These are phyloP conservation scores for Lathronympha strigana DNA, from an alignment of 2,888 invertebrate species.

Conservation along the genomic window DNA sequence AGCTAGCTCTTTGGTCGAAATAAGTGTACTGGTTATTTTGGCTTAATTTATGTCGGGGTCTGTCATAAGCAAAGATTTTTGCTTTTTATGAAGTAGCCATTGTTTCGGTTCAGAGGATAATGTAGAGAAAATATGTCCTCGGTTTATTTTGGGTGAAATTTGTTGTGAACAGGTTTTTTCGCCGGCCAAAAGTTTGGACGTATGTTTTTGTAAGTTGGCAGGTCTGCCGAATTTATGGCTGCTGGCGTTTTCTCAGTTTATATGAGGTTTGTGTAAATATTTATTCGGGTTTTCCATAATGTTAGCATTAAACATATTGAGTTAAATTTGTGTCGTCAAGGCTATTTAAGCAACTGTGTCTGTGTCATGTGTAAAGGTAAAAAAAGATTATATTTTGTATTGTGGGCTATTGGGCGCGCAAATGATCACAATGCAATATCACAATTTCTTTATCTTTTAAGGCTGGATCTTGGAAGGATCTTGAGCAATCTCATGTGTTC, in stretches of 20 bases:
- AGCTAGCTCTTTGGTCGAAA: conserved; percentile 27
- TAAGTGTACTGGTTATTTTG: conserved; percentile 59
- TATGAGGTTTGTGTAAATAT: not conserved
- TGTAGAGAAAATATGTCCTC: conserved; percentile 19
- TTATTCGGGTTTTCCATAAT: too few species aligned
- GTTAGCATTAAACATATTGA: too few species aligned
- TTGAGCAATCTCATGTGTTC: too few species aligned
- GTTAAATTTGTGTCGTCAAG: too few species aligned
- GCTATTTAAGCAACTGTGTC: too few species aligned
- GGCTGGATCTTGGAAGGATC: too few species aligned
- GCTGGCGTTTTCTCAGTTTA: not conserved
- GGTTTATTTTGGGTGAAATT: conserved; percentile 8
- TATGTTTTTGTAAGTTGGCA: conserved; percentile 22
- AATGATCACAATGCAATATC: too few species aligned
- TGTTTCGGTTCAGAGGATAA: conserved; percentile 25
- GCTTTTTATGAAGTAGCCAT: conserved; percentile 27
- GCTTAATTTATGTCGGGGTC: conserved; percentile 60
- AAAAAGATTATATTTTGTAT: too few species aligned
- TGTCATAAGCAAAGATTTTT: conserved; percentile 47
- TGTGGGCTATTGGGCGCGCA: too few species aligned
- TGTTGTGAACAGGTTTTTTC: conserved; percentile 17
- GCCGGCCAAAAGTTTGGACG: conserved; percentile 15
- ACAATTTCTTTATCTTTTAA: too few species aligned
- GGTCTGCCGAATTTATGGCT: conserved; percentile 6
- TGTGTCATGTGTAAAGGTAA: too few species aligned